phyloP scores from a whole-genome alignment of 2,797 vertebrate genomes.

The Holocentrus rufus region DNA sequence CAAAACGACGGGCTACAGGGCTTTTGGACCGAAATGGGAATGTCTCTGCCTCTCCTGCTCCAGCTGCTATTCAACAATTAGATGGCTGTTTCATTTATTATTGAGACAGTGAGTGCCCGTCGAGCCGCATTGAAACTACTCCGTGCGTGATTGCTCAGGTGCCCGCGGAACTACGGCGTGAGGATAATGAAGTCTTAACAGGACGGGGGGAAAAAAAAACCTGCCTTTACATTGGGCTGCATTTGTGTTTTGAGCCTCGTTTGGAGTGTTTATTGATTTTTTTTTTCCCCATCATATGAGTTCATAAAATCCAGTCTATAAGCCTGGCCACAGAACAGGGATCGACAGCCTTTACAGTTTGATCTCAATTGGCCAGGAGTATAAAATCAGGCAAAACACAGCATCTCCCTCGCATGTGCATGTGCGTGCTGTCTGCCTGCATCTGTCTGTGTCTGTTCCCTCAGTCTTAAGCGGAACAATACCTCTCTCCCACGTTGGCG shows the following conservation, averaged over 20 bases:
- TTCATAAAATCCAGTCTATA: slow-evolving; percentile 47
- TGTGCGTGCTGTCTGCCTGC: not conserved
- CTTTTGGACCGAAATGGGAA: slow-evolving; percentile 11
- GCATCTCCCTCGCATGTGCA: not conserved
- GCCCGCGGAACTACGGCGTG: not conserved
- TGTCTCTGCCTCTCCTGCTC: slow-evolving; percentile 4
- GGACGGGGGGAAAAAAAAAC: too few species aligned
- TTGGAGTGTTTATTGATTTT: slow-evolving; percentile 52
- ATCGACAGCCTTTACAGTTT: slow-evolving; percentile 19
- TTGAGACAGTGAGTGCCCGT: slow-evolving; percentile 8
- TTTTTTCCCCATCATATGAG: slow-evolving; percentile 32
- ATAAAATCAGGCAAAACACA: slow-evolving; percentile 26
- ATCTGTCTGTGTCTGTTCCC: not conserved
- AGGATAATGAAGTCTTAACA: slow-evolving; percentile 20
- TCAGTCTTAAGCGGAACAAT: slow-evolving; percentile 3
- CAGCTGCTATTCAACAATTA: slow-evolving; percentile 28
- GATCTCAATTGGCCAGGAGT: slow-evolving; percentile 15
- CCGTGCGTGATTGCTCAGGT: too few species aligned
- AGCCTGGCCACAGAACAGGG: slow-evolving; percentile 19
- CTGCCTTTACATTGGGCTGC: slow-evolving; percentile 7
- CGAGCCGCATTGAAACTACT: too few species aligned
- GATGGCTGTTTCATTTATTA: slow-evolving; percentile 21
- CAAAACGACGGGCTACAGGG: not conserved
- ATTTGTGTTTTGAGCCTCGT: slow-evolving; percentile 30
- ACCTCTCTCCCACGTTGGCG: not conserved